Evolutionary conservation across 2,888 invertebrate species (phyloP), one percentile per base, ranked within the genome.

Genomic region (Criorhina ranunculi): DNA sequence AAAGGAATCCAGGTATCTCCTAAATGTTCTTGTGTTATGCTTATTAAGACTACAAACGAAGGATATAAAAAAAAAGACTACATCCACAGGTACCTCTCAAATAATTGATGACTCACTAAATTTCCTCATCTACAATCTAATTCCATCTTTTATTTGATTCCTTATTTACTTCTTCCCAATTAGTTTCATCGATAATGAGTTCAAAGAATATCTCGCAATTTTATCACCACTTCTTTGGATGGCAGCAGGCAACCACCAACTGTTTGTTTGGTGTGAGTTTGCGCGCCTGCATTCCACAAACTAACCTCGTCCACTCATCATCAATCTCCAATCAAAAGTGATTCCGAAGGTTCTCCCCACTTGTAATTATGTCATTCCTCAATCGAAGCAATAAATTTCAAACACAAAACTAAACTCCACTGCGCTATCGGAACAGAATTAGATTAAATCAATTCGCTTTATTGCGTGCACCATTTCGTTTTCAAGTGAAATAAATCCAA

Each of bases 311-410:
- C 2, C 17, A 62, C 53, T 29, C 42, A 35, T 44, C 53, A 64
- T 29, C 46, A 31, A 66, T 46, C 33, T 5, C 7, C 60, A 53
- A 67, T 69, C 51, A 49, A 57, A 64, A 33, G 17, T 31, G 40
- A 51, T 67, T 42, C n/a, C 24, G 33, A 44, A 60, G 24, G 33
- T 67, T 19, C 31, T 24, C 11, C 49, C 11, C 12, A 15, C 9
- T 55, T n/a, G 4, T 29, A 72, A 78, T 83, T 70, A 73, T 78
- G 82, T 67, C 82, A 70, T 66, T 77, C 31, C 70, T 64, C 60
- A 75, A 67, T 46, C 46, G 17, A 35, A 62, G 55, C 76, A 76
- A 78, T 82, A 59, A 60, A 77, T 59, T 62, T 76, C 55, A 33
- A 75, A 46, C 33, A 49, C 17, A 70, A 69, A 62, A 37, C 55